phyloP scores from a whole-genome alignment of 2,113 vertebrate species.

The Trogon surrucura region DNA sequence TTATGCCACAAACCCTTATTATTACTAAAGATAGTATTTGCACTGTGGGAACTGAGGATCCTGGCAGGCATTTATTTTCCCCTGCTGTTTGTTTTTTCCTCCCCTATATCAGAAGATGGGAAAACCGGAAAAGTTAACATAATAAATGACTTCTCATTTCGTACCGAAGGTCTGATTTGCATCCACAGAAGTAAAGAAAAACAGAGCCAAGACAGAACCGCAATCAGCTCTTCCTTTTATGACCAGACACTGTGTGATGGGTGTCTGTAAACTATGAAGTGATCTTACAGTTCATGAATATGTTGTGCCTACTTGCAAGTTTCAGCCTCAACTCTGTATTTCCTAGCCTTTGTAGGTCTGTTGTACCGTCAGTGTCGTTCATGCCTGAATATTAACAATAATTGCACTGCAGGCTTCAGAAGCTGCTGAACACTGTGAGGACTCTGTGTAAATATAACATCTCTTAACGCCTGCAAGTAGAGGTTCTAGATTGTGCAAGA shows the following conservation, averaged over 20 bases:
- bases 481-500: neutral
- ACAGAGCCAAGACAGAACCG: constrained; percentile 44
- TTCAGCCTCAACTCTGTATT: constrained; percentile 33
- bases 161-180: constrained; percentile 28
- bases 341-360: constrained; percentile 27
- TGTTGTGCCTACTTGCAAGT: constrained; percentile 50
- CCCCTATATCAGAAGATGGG: neutral
- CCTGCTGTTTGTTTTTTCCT: neutral
- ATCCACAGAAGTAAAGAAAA: constrained; percentile 37
- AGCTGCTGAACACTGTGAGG: constrained; percentile 75
- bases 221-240: constrained; percentile 59
- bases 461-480: constrained; percentile 10
- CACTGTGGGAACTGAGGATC: neutral
- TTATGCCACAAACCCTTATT: neutral
- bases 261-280: constrained; percentile 60
- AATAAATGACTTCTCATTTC: constrained; percentile 33
- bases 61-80: neutral
- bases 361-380: neutral
- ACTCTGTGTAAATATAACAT: constrained; percentile 27
- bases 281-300: constrained; percentile 50
- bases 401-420: constrained; percentile 67
- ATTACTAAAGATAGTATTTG: neutral
- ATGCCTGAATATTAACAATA: constrained; percentile 44
- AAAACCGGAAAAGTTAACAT: neutral
- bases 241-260: constrained; percentile 66